Percentiles rank a stretch among this genome's conserved stretches.
Conservation (phyloP, 2,888 invertebrate species). For the Drosophila heteroneura region DNA sequence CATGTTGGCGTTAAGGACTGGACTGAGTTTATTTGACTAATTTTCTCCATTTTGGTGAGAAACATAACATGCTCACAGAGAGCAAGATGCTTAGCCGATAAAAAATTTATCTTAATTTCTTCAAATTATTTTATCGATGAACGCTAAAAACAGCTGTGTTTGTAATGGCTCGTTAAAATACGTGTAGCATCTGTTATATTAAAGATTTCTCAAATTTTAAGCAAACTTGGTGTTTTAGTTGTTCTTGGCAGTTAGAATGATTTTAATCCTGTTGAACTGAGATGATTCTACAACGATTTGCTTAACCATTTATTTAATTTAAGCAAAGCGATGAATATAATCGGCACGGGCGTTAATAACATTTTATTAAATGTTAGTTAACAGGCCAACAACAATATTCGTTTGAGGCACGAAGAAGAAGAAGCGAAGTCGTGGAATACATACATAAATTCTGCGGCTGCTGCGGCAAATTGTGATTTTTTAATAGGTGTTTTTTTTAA, state of each 20-base stretch:
- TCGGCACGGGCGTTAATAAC: conserved; percentile 11
- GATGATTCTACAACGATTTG: neutral
- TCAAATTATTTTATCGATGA: conserved; percentile 18
- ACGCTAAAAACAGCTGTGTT: conserved; percentile 23
- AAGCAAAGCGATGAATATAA: neutral
- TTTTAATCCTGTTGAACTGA: neutral
- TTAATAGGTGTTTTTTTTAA: conserved; percentile 43
- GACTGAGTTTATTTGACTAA: neutral
- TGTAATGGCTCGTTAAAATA: neutral
- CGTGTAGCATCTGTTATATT: neutral
- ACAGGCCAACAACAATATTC: conserved; percentile 33
- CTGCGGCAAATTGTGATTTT: conserved; percentile 63
- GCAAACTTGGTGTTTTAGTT: neutral
- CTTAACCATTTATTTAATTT: too few relatives aligned
- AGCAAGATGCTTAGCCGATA: conserved; percentile 1
- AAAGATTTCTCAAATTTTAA: neutral
- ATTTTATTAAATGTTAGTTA: conserved; percentile 27
- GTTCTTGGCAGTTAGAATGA: neutral
- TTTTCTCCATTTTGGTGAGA: neutral
- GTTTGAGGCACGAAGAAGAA: conserved; percentile 39
- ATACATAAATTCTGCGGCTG: conserved; percentile 78
- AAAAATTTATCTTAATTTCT: too few relatives aligned
- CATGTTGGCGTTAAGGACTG: conserved; percentile 4
- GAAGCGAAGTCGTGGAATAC: conserved; percentile 50
- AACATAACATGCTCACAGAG: neutral